Evolutionary conservation across 1,140 invertebrate species (phyloP), one percentile per base, ranked within the genome.

Genomic region (Drosophila seguyi): DNA sequence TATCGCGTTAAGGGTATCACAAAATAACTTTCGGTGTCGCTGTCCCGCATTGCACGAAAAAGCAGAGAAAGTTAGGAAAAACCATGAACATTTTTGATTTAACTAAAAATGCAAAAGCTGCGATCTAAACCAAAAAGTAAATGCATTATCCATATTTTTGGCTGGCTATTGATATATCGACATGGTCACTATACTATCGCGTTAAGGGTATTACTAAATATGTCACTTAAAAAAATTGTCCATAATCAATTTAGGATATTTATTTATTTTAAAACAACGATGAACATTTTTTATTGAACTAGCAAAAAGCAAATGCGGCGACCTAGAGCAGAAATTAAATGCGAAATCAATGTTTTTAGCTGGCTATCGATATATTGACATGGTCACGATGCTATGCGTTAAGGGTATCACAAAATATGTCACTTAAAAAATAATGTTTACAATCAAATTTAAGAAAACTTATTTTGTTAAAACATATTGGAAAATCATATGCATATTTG

Each of bases 1-100:
- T 47, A 25, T 47, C 14, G 8, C 22, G 14, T 10, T 44, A 6
- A 20, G 20, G 20, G 11, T 44, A 22, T 22, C 42, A 14, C 8
- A 22, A 22, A 44, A 44, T 18, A 79, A 45, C 81, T 88, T 16
- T 91, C 88, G 14, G 81, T 47, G 29, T 91, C 88, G 57, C 81
- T 91, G 48, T 82, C 63, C 6, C 55, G 55, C 88, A 91, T 91
- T n/a, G 57, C 60, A 25, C n/a, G 41, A 1, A 25, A 58, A 41
- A 20, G 71, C 50, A 10, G 18, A n/a, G 20, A 14, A 71, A 69
- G 31, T 59, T 10, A 31, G 8, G 48, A 29, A 69, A 73, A 36
- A 42, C 60, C 27, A 36, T 68, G 74, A 85, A 85, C 86, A 86
- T 82, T 71, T 71, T 41, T 29, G 22, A 44, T 41, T 29, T 18